phyloP scores from a whole-genome alignment of 2,797 vertebrate species.

The Zenarchopterus dispar region DNA sequence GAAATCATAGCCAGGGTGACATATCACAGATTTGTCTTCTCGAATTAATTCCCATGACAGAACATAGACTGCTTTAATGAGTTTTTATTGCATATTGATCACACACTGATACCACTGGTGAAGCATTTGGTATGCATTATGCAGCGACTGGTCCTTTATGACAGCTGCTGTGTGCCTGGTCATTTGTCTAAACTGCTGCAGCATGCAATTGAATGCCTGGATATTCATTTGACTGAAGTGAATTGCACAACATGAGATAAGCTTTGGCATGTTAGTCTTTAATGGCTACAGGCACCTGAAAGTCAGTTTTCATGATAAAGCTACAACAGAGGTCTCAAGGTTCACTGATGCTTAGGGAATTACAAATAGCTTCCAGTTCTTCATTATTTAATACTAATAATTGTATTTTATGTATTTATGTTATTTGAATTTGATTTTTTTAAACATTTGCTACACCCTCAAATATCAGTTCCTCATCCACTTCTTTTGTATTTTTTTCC shows the following conservation, averaged over 20 bases:
- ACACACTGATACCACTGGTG: slow-evolving; percentile 73
- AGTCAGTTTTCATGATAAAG: slow-evolving; percentile 53
- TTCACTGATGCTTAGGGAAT: slow-evolving; percentile 43
- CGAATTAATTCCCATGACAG: slow-evolving; percentile 79
- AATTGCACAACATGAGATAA: slow-evolving; percentile 64
- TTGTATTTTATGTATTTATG: no score
- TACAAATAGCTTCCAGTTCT: slow-evolving; percentile 36
- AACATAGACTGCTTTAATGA: slow-evolving; percentile 79
- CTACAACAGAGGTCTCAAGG: slow-evolving; percentile 44
- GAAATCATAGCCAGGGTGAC: slow-evolving; percentile 75
- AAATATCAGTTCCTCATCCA: no score
- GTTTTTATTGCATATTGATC: slow-evolving; percentile 84
- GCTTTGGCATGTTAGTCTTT: slow-evolving; percentile 61
- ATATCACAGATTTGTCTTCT: slow-evolving; percentile 77
- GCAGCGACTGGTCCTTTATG: slow-evolving; percentile 53
- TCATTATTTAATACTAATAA: no score
- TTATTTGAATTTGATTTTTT: no score
- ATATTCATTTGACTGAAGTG: slow-evolving; percentile 62
- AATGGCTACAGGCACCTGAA: slow-evolving; percentile 69
- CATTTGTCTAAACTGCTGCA: slow-evolving; percentile 43
- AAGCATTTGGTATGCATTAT: slow-evolving; percentile 67
- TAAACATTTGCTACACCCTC: no score
- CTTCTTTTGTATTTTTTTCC: no score
- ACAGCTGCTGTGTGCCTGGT: slow-evolving; percentile 64
- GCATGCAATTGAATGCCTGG: slow-evolving; percentile 42